Conservation (phyloP, 2,888 invertebrate genomes). For the Coenonympha arcania region DNA sequence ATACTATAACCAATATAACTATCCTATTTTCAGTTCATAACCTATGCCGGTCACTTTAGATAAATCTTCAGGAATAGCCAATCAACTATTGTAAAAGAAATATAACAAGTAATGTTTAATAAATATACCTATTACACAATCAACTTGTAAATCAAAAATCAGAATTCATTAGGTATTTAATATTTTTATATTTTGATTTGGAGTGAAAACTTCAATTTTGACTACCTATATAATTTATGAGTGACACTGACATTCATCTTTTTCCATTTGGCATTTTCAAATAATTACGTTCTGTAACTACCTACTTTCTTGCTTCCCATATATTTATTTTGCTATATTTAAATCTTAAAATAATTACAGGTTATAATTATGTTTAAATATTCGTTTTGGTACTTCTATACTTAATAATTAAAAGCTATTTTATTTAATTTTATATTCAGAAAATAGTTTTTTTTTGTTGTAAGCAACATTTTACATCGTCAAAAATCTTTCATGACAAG, state of each 20-base stretch:
- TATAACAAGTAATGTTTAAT: conserved; percentile 35
- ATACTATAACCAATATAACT: conserved; percentile 42
- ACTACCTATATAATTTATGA: conserved; percentile 47
- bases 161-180: too few relatives aligned
- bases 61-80: conserved; percentile 38
- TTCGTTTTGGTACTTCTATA: too few relatives aligned
- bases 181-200: conserved; percentile 62
- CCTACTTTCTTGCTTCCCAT: conserved; percentile 33
- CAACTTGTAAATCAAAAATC: conserved; percentile 64
- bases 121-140: conserved; percentile 60
- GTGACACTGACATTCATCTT: too few relatives aligned
- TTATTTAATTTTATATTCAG: too few relatives aligned
- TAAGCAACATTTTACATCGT: conserved; percentile 1
- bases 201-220: too few relatives aligned
- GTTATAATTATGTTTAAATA: too few relatives aligned
- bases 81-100: conserved; percentile 32
- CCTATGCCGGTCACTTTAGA: conserved; percentile 53
- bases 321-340: too few relatives aligned
- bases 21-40: conserved; percentile 51
- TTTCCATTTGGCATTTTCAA: too few relatives aligned
- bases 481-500: background rate
- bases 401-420: too few relatives aligned
- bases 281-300: too few relatives aligned
- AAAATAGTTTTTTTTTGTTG: too few relatives aligned
- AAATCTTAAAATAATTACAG: too few relatives aligned